Evolutionary conservation across 2,797 vertebrate genomes (phyloP).

Genomic region (Phoebastria nigripes): DNA sequence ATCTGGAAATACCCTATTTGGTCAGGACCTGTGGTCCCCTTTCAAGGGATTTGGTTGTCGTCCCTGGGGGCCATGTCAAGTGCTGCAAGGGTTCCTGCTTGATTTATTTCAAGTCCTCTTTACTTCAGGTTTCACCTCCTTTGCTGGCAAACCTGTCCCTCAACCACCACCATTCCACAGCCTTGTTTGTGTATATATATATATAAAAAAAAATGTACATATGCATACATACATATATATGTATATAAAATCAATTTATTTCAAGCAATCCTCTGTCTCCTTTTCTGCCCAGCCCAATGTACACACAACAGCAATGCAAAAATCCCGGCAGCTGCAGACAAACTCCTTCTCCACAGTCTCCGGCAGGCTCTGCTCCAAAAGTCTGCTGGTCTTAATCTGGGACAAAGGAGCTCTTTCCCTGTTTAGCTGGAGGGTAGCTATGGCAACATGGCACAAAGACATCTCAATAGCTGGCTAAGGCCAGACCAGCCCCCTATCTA

Average conservation of each 20-base stretch:
- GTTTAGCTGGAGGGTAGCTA: constrained; percentile 53
- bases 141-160: neutral
- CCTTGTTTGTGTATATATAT: neutral
- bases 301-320: neutral
- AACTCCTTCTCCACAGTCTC: neutral
- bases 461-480: constrained; percentile 44
- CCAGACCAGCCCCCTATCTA: neutral
- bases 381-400: constrained; percentile 39
- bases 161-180: neutral
- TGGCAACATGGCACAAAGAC: constrained; percentile 60
- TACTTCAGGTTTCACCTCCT: neutral
- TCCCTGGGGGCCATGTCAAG: fast-evolving
- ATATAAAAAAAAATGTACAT: neutral
- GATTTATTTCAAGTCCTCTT: neutral
- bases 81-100: neutral
- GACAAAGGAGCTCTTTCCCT: constrained; percentile 60
- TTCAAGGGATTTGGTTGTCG: neutral
- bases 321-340: neutral
- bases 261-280: neutral
- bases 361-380: constrained; percentile 17
- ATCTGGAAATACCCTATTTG: neutral
- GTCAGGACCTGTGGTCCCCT: neutral
- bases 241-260: neutral
- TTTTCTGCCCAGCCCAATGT: neutral
- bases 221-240: too few species aligned